phyloP scores from a whole-genome alignment of 2,113 vertebrate species.

The Sylvilagus bachmani region DNA sequence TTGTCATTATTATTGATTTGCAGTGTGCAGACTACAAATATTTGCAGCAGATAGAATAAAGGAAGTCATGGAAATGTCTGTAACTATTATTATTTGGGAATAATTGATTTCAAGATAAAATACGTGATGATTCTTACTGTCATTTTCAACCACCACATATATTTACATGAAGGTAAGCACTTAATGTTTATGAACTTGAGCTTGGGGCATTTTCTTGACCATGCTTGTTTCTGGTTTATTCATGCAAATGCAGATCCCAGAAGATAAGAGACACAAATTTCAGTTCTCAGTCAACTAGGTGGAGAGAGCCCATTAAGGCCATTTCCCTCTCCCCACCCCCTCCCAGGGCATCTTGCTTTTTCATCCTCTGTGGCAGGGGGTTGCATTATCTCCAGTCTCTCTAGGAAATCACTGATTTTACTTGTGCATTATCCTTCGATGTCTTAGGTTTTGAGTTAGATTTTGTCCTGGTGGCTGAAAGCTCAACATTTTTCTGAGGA shows the following conservation, averaged over 20 bases:
- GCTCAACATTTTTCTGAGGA: conserved; percentile 65
- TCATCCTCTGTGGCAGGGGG: not conserved
- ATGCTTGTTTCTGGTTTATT: not conserved
- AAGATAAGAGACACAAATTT: conserved; percentile 29
- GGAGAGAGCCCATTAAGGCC: not conserved
- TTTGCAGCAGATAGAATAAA: not conserved
- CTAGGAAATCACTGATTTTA: conserved; percentile 59
- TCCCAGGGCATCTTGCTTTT: conserved; percentile 32
- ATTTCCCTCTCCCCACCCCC: not conserved
- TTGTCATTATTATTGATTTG: conserved; percentile 19
- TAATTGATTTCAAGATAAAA: conserved; percentile 61
- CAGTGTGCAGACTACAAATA: not conserved
- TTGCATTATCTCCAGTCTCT: not conserved
- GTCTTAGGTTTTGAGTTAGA: conserved; percentile 55
- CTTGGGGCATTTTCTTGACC: conserved; percentile 41
- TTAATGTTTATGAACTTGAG: conserved; percentile 30
- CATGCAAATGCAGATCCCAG: not conserved
- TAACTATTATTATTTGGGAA: conserved; percentile 36
- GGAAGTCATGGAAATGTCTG: not conserved
- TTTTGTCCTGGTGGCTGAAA: conserved; percentile 39
- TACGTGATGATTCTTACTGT: not conserved
- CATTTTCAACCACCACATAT: not conserved
- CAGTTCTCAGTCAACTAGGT: not conserved
- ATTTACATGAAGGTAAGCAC: not conserved
- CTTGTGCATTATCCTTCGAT: conserved; percentile 42